A percentile compares a stretch with the other conserved stretches of the same genome.
phyloP scores from a whole-genome alignment of 2,113 vertebrate genomes.

The Chrysochloris asiatica region DNA sequence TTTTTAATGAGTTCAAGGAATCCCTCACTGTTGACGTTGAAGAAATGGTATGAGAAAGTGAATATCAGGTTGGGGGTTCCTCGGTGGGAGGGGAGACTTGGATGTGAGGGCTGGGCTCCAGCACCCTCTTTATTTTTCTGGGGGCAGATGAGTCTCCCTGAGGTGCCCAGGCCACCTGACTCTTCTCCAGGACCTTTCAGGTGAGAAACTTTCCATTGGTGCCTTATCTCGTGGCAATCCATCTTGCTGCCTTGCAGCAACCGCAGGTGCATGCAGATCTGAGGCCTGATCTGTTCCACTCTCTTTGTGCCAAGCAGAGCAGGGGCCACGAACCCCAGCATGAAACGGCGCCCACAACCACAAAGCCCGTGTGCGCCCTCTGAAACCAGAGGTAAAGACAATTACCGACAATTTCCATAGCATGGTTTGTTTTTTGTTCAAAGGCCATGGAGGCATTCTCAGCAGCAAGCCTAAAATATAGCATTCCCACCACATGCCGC shows the following conservation, averaged over 20 bases:
- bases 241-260: slow-evolving; percentile 49
- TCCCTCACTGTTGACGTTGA: background rate
- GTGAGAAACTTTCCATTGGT: slow-evolving; percentile 87
- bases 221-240: slow-evolving; percentile 83
- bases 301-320: slow-evolving; percentile 82
- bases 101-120: background rate
- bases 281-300: slow-evolving; percentile 84
- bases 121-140: background rate
- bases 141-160: background rate
- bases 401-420: slow-evolving; percentile 84
- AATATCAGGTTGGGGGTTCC: background rate
- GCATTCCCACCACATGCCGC: slow-evolving; percentile 75
- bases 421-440: slow-evolving; percentile 73
- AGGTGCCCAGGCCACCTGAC: background rate
- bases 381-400: slow-evolving; percentile 83
- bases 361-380: slow-evolving; percentile 77
- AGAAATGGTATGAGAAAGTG: slow-evolving; percentile 31
- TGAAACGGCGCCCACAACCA: slow-evolving; percentile 79
- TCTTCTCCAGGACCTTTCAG: slow-evolving; percentile 54
- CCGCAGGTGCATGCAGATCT: slow-evolving; percentile 80
- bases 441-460: slow-evolving; percentile 69
- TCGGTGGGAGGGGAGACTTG: background rate
- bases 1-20: slow-evolving; percentile 9
- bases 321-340: slow-evolving; percentile 81
- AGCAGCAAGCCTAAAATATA: slow-evolving; percentile 69